These are phyloP conservation scores for Plagiodera versicolora DNA, from an alignment of 2,888 invertebrate species.

Conservation along the genomic window DNA sequence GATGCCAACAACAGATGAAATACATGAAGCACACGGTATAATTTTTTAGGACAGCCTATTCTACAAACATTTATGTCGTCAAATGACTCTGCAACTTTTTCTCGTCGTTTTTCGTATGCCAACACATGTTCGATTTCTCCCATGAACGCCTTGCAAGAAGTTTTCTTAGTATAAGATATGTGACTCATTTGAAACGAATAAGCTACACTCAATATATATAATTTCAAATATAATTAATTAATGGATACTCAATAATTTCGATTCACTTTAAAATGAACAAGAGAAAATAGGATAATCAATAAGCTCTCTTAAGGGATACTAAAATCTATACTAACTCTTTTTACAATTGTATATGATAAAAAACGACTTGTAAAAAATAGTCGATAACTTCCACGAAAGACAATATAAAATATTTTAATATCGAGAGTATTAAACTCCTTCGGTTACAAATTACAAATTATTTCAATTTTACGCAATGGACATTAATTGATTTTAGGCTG, in stretches of 20 bases:
- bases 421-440: slow-evolving; percentile 47
- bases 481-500: slow-evolving; percentile 33
- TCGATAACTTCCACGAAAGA: slow-evolving; percentile 51
- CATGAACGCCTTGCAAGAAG: slow-evolving; percentile 8
- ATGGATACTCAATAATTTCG: slow-evolving; percentile 15
- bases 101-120: slow-evolving; percentile 12
- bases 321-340: slow-evolving; percentile 51
- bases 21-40: slow-evolving; percentile 47
- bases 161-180: slow-evolving; percentile 27
- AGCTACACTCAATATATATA: slow-evolving; percentile 32
- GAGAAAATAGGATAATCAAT: slow-evolving; percentile 25
- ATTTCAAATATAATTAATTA: slow-evolving; percentile 30
- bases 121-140: slow-evolving; percentile 9
- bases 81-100: slow-evolving; percentile 35
- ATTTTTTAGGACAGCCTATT: slow-evolving; percentile 39
- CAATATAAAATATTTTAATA: slow-evolving; percentile 50
- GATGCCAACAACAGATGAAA: slow-evolving; percentile 43
- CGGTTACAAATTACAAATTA: slow-evolving; percentile 39
- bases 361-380: slow-evolving; percentile 54
- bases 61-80: slow-evolving; percentile 42
- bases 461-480: slow-evolving; percentile 42
- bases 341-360: slow-evolving; percentile 55
- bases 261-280: slow-evolving; percentile 31
- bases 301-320: slow-evolving; percentile 44
- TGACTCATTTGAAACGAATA: slow-evolving; percentile 30